Percentiles rank a stretch among this genome's conserved stretches.
Evolutionary conservation across 2,113 vertebrate genomes (phyloP).

Genomic region (Romanogobio albipinnatus): DNA sequence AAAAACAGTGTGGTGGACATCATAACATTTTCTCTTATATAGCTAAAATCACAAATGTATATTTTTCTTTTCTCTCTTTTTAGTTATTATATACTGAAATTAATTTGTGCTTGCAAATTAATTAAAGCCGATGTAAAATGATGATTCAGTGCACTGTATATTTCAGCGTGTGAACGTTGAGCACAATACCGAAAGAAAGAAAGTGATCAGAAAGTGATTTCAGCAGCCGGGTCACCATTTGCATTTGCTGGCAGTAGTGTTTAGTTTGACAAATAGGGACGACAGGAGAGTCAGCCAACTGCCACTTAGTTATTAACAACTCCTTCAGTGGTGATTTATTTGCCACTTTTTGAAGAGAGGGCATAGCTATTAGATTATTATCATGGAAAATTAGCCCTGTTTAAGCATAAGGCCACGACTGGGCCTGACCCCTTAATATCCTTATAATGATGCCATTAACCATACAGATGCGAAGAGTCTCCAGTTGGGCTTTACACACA

Average conservation of each 20-base stretch:
- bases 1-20: too few species aligned
- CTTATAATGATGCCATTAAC: slow-evolving; percentile 99
- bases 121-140: neutral
- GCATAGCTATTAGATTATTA: slow-evolving; percentile 94
- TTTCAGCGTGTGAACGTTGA: slow-evolving; percentile 63
- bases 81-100: neutral
- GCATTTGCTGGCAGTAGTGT: slow-evolving; percentile 87
- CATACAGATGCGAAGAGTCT: slow-evolving; percentile 85
- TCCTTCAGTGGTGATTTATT: slow-evolving; percentile 98
- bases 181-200: slow-evolving; percentile 52
- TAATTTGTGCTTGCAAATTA: neutral
- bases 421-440: slow-evolving; percentile 97
- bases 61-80: neutral
- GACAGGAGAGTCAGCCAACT: slow-evolving; percentile 88
- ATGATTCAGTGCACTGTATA: slow-evolving; percentile 44
- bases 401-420: slow-evolving; percentile 92
- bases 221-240: slow-evolving; percentile 74
- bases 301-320: slow-evolving; percentile 98
- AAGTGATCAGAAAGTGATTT: slow-evolving; percentile 55
- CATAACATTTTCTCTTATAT: neutral
- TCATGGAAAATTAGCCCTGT: slow-evolving; percentile 93
- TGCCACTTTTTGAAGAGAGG: slow-evolving; percentile 85
- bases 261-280: slow-evolving; percentile 98
- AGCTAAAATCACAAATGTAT: neutral
- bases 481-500: slow-evolving; percentile 66